Evolutionary conservation across 1,140 invertebrate genomes (phyloP).

Genomic region (Metopolophium dirhodum): DNA sequence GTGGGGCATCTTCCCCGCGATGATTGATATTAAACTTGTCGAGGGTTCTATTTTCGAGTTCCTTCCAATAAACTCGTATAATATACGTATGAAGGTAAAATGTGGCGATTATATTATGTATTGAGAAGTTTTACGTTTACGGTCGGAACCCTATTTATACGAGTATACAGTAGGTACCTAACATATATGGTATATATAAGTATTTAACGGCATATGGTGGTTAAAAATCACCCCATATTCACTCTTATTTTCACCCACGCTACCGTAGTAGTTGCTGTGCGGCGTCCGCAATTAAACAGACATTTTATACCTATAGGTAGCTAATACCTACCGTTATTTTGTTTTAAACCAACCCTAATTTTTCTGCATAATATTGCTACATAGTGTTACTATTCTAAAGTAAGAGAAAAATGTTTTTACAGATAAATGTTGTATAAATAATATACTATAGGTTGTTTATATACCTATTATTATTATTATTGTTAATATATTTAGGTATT

Average conservation of each 20-base stretch:
- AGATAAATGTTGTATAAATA: background rate
- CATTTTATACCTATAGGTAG: no score
- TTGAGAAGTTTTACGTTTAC: background rate
- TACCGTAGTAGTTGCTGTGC: background rate
- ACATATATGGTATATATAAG: background rate
- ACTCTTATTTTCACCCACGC: background rate
- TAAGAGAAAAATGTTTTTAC: background rate
- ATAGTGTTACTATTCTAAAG: background rate
- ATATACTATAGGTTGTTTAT: no score
- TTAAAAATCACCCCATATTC: background rate
- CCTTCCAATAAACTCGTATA: background rate
- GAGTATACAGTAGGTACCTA: background rate
- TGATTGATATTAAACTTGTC: background rate
- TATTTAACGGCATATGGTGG: background rate
- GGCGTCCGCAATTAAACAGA: no score
- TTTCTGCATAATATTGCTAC: background rate
- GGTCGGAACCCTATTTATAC: background rate
- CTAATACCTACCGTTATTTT: background rate
- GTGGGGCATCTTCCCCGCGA: background rate
- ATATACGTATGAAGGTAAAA: background rate
- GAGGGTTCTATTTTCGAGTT: background rate
- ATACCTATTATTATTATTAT: no score
- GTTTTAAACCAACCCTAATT: background rate
- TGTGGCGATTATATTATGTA: background rate
- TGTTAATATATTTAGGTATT: background rate